A percentile compares a stretch with the other conserved stretches of the same genome.
Evolutionary conservation across 2,888 invertebrate genomes (phyloP).

Genomic region (Timandra comae): DNA sequence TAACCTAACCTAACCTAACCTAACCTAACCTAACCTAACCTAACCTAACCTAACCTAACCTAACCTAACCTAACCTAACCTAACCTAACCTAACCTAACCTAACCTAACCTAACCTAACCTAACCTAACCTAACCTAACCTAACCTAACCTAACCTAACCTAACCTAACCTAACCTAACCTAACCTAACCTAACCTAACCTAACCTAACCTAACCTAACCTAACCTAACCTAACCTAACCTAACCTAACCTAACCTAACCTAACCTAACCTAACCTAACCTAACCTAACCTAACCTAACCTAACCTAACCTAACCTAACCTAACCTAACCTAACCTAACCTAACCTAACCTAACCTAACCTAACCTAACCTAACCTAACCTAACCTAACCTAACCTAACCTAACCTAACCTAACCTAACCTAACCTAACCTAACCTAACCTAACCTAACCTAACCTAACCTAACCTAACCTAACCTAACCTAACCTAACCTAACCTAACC

Average conservation of each 20-base stretch:
- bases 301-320: conserved; percentile 17
- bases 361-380: conserved; percentile 15
- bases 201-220: conserved; percentile 13
- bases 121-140: conserved; percentile 17
- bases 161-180: conserved; percentile 11
- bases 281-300: conserved; percentile 16
- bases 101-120: conserved; percentile 18
- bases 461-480: conserved; percentile 16
- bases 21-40: conserved; percentile 14
- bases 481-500: conserved; percentile 16
- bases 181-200: conserved; percentile 9
- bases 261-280: conserved; percentile 16
- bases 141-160: conserved; percentile 18
- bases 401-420: conserved; percentile 12
- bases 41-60: conserved; percentile 16
- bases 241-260: conserved; percentile 16
- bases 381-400: conserved; percentile 14
- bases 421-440: conserved; percentile 11
- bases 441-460: conserved; percentile 15
- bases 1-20: conserved; percentile 16
- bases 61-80: conserved; percentile 15
- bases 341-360: conserved; percentile 18
- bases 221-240: conserved; percentile 15
- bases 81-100: conserved; percentile 17
- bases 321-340: conserved; percentile 18